Evolutionary conservation across 1,140 invertebrate genomes (phyloP).

Genomic region (Rhopalosiphum maidis): DNA sequence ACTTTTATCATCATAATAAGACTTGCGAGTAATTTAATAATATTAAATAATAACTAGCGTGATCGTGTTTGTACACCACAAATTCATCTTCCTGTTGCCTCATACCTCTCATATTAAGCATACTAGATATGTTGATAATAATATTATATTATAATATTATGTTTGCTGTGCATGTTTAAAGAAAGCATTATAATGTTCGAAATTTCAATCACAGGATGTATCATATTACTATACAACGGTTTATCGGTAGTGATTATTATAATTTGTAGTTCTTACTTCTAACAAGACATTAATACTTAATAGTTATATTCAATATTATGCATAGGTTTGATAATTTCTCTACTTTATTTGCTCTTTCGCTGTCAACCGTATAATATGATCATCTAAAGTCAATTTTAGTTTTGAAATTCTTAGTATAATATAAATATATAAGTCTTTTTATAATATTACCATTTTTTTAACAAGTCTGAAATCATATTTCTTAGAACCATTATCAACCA

Average conservation of each 20-base stretch:
- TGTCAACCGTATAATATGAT: background rate
- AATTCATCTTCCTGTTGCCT: background rate
- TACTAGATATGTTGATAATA: background rate
- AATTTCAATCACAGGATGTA: background rate
- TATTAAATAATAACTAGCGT: background rate
- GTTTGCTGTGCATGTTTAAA: background rate
- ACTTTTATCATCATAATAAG: background rate
- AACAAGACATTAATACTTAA: background rate
- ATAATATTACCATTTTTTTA: background rate
- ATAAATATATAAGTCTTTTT: background rate
- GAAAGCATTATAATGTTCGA: background rate
- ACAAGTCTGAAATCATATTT: background rate
- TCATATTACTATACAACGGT: background rate
- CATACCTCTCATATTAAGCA: background rate
- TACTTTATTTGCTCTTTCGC: background rate
- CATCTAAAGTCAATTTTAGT: background rate
- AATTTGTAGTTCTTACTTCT: background rate
- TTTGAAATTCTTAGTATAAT: background rate
- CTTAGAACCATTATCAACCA: background rate
- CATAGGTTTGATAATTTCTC: background rate
- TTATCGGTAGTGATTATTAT: background rate
- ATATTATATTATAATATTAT: background rate
- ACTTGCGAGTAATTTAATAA: background rate
- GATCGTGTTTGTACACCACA: background rate
- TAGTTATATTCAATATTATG: background rate